phyloP scores from a whole-genome alignment of 2,888 invertebrate genomes.

The Unio delphinus region DNA sequence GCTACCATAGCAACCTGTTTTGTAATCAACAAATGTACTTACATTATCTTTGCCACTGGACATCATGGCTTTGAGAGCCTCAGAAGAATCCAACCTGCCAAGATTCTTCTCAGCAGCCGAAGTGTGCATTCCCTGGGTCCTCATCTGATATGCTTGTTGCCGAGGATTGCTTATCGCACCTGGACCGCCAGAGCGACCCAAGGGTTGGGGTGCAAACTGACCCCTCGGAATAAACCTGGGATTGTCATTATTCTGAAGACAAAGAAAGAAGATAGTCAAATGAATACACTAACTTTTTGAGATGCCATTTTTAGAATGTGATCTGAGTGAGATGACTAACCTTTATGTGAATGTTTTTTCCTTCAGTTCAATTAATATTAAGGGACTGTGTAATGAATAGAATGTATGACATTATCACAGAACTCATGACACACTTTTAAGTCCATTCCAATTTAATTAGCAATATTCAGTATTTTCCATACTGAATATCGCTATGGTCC shows the following conservation, averaged over 20 bases:
- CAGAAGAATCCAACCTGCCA: conserved; percentile 67
- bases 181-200: conserved; percentile 34
- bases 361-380: too few species aligned
- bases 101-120: conserved; percentile 22
- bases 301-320: too few species aligned
- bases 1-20: too few species aligned
- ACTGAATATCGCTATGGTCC: too few species aligned
- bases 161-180: conserved; percentile 77
- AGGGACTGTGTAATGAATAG: too few species aligned
- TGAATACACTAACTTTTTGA: too few species aligned
- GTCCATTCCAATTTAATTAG: too few species aligned
- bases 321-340: too few species aligned
- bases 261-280: background rate
- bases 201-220: conserved; percentile 82
- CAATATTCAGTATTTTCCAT: too few species aligned
- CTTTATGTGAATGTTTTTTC: too few species aligned
- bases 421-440: too few species aligned
- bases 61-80: conserved; percentile 63
- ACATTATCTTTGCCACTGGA: conserved; percentile 10
- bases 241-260: conserved; percentile 45
- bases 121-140: conserved; percentile 72
- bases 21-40: background rate
- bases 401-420: too few species aligned
- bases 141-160: conserved; percentile 83
- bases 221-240: conserved; percentile 83